phyloP scores from a whole-genome alignment of 2,113 vertebrate species.

The Cavia porcellus region DNA sequence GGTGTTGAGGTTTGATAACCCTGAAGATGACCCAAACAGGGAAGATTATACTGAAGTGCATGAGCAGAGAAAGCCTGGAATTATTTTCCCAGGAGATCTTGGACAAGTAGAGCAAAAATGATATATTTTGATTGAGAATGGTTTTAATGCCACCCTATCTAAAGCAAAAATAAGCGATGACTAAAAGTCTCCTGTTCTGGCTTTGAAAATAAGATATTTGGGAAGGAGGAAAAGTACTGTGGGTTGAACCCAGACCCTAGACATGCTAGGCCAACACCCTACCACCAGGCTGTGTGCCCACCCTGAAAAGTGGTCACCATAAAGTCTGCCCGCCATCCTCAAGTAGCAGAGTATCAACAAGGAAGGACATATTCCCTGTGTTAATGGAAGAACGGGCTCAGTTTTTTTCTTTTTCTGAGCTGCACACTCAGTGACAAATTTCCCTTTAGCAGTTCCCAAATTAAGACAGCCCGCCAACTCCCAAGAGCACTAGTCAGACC shows the following conservation, averaged over 20 bases:
- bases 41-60: neutral
- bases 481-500: fast-evolving
- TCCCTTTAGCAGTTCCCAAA: neutral
- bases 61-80: neutral
- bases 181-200: neutral
- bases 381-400: neutral
- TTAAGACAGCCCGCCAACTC: neutral
- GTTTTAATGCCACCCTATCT: neutral
- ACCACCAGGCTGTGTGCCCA: neutral
- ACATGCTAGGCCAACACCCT: neutral
- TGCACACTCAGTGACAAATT: neutral
- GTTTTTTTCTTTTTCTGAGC: conserved; percentile 12
- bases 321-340: neutral
- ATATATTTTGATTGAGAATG: neutral
- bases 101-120: conserved; percentile 26
- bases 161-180: neutral
- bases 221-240: neutral
- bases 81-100: neutral
- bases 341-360: neutral
- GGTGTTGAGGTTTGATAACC: neutral
- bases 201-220: neutral
- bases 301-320: neutral
- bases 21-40: neutral
- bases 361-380: neutral
- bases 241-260: neutral